Evolutionary conservation across 2,797 vertebrate genomes (phyloP).

Genomic region (Brotogeris chrysoptera): DNA sequence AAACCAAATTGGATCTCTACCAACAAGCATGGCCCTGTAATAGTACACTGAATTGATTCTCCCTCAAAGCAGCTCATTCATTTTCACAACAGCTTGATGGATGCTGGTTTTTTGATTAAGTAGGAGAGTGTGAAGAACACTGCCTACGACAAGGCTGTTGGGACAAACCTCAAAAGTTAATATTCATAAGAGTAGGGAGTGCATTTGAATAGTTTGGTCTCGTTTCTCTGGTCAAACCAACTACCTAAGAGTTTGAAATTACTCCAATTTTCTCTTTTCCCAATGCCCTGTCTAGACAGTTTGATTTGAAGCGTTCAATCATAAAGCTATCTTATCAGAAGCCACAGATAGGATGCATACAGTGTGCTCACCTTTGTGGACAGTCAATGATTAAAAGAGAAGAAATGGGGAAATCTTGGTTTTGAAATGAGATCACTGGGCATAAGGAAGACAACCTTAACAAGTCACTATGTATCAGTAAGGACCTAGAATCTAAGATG

Average conservation of each 20-base stretch:
- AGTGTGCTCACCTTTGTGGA: neutral
- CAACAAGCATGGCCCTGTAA: neutral
- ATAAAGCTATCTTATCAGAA: neutral
- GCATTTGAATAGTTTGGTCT: neutral
- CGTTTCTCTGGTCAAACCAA: neutral
- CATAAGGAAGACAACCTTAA: neutral
- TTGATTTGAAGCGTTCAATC: neutral
- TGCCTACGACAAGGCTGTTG: constrained; percentile 28
- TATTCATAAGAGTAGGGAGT: neutral
- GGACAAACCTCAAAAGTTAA: constrained; percentile 37
- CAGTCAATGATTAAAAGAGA: neutral
- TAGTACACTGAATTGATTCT: neutral
- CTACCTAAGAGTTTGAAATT: neutral
- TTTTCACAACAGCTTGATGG: constrained; percentile 34
- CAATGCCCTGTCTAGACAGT: neutral
- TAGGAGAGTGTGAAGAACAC: constrained; percentile 31
- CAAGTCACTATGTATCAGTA: neutral
- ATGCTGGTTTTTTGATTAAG: constrained; percentile 36
- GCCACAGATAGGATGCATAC: rapidly evolving
- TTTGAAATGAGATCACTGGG: neutral
- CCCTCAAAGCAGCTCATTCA: neutral
- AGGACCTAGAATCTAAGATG: neutral
- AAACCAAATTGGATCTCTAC: neutral
- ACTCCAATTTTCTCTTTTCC: neutral
- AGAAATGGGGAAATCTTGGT: neutral